phyloP scores from a whole-genome alignment of 2,888 invertebrate genomes.

The Hoplodrina ambigua region DNA sequence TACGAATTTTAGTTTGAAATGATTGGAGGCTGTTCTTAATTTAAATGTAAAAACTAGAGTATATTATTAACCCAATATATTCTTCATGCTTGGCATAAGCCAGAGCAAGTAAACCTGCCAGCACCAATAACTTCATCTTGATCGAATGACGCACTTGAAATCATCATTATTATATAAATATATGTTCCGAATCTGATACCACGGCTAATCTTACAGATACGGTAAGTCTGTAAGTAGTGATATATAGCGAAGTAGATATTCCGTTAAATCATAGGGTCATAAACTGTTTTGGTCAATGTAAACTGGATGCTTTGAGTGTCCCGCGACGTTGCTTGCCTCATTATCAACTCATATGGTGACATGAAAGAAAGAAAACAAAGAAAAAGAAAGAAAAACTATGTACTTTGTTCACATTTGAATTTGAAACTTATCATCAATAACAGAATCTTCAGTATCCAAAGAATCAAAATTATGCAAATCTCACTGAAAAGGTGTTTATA shows the following conservation, averaged over 20 bases:
- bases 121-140: constrained; percentile 27
- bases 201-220: constrained; percentile 29
- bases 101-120: constrained; percentile 66
- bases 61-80: constrained; percentile 75
- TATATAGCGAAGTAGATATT: constrained; percentile 7
- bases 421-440: too few relatives aligned
- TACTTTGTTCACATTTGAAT: too few relatives aligned
- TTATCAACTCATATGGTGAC: too few relatives aligned
- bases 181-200: constrained; percentile 17
- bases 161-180: constrained; percentile 17
- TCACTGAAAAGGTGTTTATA: too few relatives aligned
- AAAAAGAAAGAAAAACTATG: too few relatives aligned
- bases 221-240: constrained; percentile 27
- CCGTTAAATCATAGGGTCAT: constrained; percentile 1
- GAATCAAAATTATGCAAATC: too few relatives aligned
- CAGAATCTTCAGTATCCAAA: too few relatives aligned
- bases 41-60: not conserved
- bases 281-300: constrained; percentile 15
- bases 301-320: not conserved
- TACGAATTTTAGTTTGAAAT: not conserved
- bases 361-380: too few relatives aligned
- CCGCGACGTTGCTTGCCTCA: not conserved
- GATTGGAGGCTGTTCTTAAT: not conserved
- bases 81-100: constrained; percentile 80
- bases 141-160: not conserved